Percentiles rank a stretch among this genome's conserved stretches.
Conservation (phyloP, 1,140 invertebrate species). For the Drosophila setifemur region DNA sequence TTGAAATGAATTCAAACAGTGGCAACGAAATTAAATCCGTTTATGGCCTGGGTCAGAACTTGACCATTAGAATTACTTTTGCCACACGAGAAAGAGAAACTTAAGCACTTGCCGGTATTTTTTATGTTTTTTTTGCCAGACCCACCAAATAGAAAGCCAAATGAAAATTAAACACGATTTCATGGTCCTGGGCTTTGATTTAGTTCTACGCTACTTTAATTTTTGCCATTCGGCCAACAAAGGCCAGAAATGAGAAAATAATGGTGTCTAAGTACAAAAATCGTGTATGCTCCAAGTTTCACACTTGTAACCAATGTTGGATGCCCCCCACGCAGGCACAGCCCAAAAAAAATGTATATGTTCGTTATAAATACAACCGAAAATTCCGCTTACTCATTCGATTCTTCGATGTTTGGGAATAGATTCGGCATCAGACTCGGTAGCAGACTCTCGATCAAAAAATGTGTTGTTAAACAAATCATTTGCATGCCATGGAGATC, state of each 20-base stretch:
- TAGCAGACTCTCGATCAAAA: slow-evolving; percentile 22
- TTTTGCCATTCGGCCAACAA: slow-evolving; percentile 39
- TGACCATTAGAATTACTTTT: slow-evolving; percentile 59
- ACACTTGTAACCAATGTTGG: not conserved
- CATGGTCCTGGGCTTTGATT: slow-evolving; percentile 66
- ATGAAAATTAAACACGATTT: slow-evolving; percentile 72
- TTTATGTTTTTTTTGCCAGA: slow-evolving; percentile 10
- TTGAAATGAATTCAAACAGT: slow-evolving; percentile 32
- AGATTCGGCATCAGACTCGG: slow-evolving; percentile 5
- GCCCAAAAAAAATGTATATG: not conserved
- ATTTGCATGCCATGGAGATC: slow-evolving; percentile 53
- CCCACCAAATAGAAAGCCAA: slow-evolving; percentile 63
- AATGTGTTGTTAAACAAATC: slow-evolving; percentile 50
- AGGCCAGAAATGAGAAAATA: slow-evolving; percentile 57
- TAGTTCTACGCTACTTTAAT: slow-evolving; percentile 78
- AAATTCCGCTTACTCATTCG: slow-evolving; percentile 34
- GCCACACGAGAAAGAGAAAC: slow-evolving; percentile 68
- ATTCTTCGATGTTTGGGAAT: not conserved
- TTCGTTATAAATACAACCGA: not conserved
- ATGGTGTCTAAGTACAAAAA: slow-evolving; percentile 46
- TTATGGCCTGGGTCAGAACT: slow-evolving; percentile 31
- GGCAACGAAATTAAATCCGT: slow-evolving; percentile 22
- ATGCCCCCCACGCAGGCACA: slow-evolving; percentile 14
- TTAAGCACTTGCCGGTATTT: slow-evolving; percentile 36
- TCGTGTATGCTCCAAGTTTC: slow-evolving; percentile 37